Percentiles rank a stretch among this genome's conserved stretches.
These are phyloP conservation scores for Lissonota sp. DNA, from an alignment of 2,888 invertebrate genomes.

Conservation along the genomic window DNA sequence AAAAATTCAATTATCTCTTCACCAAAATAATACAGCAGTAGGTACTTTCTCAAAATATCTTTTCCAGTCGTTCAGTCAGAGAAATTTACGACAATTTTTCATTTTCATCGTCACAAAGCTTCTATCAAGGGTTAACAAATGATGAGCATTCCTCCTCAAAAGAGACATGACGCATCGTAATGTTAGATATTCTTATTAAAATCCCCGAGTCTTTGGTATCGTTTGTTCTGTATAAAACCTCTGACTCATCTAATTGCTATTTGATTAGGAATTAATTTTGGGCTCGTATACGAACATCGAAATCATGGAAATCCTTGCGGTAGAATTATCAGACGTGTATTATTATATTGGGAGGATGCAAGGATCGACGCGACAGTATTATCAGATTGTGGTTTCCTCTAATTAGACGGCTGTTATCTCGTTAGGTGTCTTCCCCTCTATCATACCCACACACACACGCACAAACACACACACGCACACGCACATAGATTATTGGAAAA, in stretches of 20 bases:
- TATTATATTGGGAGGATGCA: constrained; percentile 1
- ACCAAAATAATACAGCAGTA: background rate
- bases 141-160: too few species aligned
- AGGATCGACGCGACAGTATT: constrained; percentile 13
- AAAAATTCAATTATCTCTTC: constrained; percentile 34
- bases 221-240: too few species aligned
- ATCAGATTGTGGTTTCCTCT: constrained; percentile 49
- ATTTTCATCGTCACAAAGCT: too few species aligned
- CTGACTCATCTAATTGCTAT: too few species aligned
- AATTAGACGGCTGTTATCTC: constrained; percentile 52
- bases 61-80: background rate
- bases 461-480: background rate
- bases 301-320: background rate
- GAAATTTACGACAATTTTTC: too few species aligned
- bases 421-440: constrained; percentile 27
- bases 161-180: too few species aligned
- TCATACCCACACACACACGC: background rate
- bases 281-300: background rate
- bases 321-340: constrained; percentile 9
- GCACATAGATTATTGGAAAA: constrained; percentile 43
- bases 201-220: too few species aligned
- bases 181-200: too few species aligned
- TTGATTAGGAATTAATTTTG: too few species aligned
- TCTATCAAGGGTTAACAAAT: too few species aligned
- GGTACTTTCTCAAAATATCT: background rate